Evolutionary conservation across 1,140 invertebrate species (phyloP), one percentile per base, ranked within the genome.

Genomic region (Drosophila pachea): DNA sequence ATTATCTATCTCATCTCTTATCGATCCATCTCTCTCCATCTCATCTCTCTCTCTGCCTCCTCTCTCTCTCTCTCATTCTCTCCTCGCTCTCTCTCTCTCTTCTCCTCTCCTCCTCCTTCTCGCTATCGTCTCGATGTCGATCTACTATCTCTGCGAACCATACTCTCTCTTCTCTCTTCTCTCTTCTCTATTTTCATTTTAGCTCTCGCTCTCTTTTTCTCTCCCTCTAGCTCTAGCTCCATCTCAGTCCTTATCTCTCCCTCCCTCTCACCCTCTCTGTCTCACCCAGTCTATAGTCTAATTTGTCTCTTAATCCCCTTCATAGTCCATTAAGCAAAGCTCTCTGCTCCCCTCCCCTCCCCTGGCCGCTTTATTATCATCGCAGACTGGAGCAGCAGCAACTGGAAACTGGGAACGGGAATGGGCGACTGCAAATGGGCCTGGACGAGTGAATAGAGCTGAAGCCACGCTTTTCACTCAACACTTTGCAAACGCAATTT

Each of bases 391-490:
- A 43, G 22, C 22, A 16, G 32, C 32, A 43, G 22, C 22, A 16
- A 50, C 32, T 35, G 16, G 49, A 7, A 14, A 31, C 4, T 52
- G 3, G 16, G 16, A 50, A 7, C 33, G 48, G 3, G 7, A 4
- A 7, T 48, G 45, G 22, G 11, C 29, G 22, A 22, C 1, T 22
- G 22, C 22, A 0, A 9, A 36, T 43, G 40, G n/a, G 14, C 45
- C 29, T 40, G 31, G n/a, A 3, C 22, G 22, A 22, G 22, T 22
- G 22, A 22, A 3, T 22, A 22, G 22, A 14, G 35, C 11, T 16
- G 8, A 16, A 69, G 49, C 54, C 68, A 48, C 68, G 50, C 54
- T 69, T 58, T 64, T 40, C 67, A 56, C 59, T 58, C 47, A 36
- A 55, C 36, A 59, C 63, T 66, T 58, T 29, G 38, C 33, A 35